phyloP scores from a whole-genome alignment of 2,888 invertebrate species.

The Eudasyphora cyanicolor region DNA sequence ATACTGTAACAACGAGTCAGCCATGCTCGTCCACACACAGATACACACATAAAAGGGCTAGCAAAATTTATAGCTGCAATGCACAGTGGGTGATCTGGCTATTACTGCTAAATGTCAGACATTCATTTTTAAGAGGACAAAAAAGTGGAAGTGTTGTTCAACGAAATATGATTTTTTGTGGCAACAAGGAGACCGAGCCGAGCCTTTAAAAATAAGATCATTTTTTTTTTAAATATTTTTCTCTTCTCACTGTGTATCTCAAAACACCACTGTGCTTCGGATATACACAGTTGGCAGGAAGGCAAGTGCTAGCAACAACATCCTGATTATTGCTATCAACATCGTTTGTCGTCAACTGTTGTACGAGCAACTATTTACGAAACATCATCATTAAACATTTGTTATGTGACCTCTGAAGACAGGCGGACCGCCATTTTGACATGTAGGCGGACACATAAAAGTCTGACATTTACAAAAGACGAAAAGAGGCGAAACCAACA shows the following conservation, averaged over 20 bases:
- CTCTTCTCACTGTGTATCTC: no score
- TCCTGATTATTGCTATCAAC: background rate
- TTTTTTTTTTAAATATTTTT: no score
- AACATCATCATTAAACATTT: slow-evolving; percentile 28
- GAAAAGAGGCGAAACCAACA: background rate
- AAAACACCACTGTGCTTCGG: no score
- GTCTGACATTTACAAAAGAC: background rate
- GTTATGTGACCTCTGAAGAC: slow-evolving; percentile 1
- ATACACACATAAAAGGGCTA: background rate
- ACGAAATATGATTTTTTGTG: no score
- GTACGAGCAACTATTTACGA: slow-evolving; percentile 15
- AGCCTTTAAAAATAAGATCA: no score
- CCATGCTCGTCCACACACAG: background rate
- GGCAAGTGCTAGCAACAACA: background rate
- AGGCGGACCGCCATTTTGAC: background rate
- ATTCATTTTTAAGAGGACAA: no score
- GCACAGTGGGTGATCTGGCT: background rate
- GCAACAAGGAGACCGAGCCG: no score
- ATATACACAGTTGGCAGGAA: no score
- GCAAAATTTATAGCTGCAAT: background rate
- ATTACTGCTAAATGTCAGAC: no score
- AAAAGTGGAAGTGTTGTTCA: no score
- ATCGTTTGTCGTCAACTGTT: background rate
- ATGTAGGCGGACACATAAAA: background rate
- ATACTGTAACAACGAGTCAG: background rate